phyloP scores from a whole-genome alignment of 1,140 invertebrate genomes.

The Archegozetes longisetosus region DNA sequence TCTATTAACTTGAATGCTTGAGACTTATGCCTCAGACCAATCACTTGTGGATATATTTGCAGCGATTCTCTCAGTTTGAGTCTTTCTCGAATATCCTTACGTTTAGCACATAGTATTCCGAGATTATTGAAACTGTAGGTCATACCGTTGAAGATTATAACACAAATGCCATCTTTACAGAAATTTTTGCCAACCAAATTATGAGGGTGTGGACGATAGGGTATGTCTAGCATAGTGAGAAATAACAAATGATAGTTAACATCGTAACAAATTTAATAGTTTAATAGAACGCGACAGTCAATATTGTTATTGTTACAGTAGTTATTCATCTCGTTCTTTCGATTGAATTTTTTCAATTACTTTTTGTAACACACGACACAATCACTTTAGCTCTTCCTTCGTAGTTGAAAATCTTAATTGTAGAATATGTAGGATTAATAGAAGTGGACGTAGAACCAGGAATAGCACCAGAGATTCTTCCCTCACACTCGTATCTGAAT shows the following conservation, averaged over 20 bases:
- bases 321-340: too few species aligned
- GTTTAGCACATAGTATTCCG: too few species aligned
- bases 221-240: constrained; percentile 29
- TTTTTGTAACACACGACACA: constrained; percentile 90
- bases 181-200: constrained; percentile 82
- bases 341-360: constrained; percentile 27
- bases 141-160: constrained; percentile 46
- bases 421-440: neutral
- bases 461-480: constrained; percentile 83
- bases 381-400: constrained; percentile 65
- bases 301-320: too few species aligned
- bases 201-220: constrained; percentile 76
- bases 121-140: constrained; percentile 59
- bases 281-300: too few species aligned
- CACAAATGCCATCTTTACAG: constrained; percentile 76
- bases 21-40: constrained; percentile 25
- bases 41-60: constrained; percentile 79
- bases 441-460: constrained; percentile 40
- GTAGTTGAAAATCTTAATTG: constrained; percentile 36
- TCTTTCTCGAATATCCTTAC: too few species aligned
- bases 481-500: too few species aligned
- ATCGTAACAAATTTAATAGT: too few species aligned
- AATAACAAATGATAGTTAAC: too few species aligned
- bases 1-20: constrained; percentile 9
- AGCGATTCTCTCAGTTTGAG: too few species aligned